Conservation (phyloP, 2,888 invertebrate species). For the Brenthis ino region DNA sequence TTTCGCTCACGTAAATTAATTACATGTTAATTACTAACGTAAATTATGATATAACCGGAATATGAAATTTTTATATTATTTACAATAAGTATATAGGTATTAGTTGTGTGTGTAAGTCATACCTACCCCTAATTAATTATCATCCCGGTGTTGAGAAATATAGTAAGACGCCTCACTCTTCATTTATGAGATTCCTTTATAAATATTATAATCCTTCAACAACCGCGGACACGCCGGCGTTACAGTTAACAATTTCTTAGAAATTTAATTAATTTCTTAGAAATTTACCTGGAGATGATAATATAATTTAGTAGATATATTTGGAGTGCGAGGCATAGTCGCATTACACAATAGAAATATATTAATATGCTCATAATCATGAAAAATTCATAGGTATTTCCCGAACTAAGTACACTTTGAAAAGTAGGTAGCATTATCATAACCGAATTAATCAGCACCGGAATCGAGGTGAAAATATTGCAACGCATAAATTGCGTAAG, state of each 20-base stretch:
- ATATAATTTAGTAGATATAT: too few species aligned
- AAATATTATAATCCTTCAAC: too few species aligned
- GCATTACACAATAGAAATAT: conserved; percentile 9
- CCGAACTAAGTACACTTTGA: conserved; percentile 36
- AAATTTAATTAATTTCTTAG: too few species aligned
- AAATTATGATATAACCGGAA: not conserved
- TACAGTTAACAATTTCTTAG: not conserved
- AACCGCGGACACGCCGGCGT: too few species aligned
- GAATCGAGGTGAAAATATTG: conserved; percentile 71
- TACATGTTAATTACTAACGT: conserved; percentile 1
- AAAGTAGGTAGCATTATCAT: conserved; percentile 61
- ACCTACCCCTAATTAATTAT: too few species aligned
- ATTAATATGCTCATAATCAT: not conserved
- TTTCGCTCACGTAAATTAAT: conserved; percentile 21
- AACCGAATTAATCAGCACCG: conserved; percentile 66
- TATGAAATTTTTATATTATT: not conserved
- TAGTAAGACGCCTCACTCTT: not conserved
- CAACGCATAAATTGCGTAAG: conserved; percentile 70
- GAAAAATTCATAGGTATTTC: conserved; percentile 12
- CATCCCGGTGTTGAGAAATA: too few species aligned
- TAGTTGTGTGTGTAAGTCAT: too few species aligned
- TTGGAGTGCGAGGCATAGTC: not conserved
- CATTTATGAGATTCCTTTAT: not conserved
- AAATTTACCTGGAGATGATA: too few species aligned
- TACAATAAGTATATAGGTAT: too few species aligned